Conservation (phyloP, 2,888 invertebrate species). For the Microctonus aethiopoides region DNA sequence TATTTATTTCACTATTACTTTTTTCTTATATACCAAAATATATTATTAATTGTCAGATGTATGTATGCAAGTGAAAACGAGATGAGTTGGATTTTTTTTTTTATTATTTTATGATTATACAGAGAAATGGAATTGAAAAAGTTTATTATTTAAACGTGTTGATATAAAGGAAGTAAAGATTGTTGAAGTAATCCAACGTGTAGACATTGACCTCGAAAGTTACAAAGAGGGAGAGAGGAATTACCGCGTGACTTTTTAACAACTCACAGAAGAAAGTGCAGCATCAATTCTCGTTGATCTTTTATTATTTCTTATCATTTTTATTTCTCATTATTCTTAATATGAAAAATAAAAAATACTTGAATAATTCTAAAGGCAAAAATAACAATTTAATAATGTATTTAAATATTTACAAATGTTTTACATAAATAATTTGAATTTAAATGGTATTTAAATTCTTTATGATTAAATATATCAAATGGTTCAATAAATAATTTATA, state of each 20-base stretch:
- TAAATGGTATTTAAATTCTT: no score
- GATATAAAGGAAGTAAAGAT: slow-evolving; percentile 31
- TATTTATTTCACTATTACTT: no score
- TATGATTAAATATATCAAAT: no score
- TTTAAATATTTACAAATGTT: no score
- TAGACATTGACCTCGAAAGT: slow-evolving; percentile 63
- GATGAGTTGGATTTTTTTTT: background rate
- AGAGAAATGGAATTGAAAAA: background rate
- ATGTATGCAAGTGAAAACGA: slow-evolving; percentile 4
- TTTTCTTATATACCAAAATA: background rate
- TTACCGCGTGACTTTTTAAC: slow-evolving; percentile 34
- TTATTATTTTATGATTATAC: background rate
- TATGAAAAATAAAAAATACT: background rate
- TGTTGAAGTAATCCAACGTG: background rate
- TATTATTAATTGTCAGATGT: background rate
- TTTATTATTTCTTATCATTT: background rate
- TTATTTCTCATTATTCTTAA: background rate
- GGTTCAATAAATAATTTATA: no score
- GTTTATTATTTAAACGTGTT: background rate
- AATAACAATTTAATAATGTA: no score
- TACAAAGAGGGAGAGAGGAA: slow-evolving; percentile 48
- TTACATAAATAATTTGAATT: no score
- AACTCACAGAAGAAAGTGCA: slow-evolving; percentile 21
- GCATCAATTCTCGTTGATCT: background rate
- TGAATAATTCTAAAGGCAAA: no score